These are phyloP conservation scores for Caenorhabditis auriculariae DNA, from an alignment of 2,888 invertebrate genomes.

Conservation along the genomic window DNA sequence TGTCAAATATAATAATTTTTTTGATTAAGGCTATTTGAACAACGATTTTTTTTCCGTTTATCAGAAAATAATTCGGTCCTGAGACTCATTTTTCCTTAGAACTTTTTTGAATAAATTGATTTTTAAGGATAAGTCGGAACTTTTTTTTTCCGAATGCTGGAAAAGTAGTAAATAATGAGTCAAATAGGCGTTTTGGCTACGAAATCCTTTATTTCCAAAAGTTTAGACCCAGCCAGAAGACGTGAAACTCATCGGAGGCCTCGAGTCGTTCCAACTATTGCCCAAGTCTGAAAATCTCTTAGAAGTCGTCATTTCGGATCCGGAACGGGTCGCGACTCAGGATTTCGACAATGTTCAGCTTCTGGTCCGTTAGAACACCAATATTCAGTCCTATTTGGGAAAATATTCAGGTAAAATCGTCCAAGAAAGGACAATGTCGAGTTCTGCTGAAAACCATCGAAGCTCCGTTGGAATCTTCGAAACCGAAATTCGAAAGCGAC, in stretches of 20 bases:
- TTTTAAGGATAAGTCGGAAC: no score
- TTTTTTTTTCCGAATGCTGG: no score
- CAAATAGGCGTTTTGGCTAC: no score
- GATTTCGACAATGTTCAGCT: conserved; percentile 23
- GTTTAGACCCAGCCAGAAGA: background rate
- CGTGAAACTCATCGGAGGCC: conserved; percentile 18
- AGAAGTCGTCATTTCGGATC: conserved; percentile 6
- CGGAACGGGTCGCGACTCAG: conserved; percentile 8
- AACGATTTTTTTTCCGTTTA: no score
- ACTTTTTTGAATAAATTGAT: no score
- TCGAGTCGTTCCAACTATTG: conserved; percentile 9
- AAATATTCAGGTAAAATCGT: background rate
- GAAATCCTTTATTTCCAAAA: no score
- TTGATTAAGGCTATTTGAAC: no score
- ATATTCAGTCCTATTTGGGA: background rate
- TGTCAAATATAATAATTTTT: no score
- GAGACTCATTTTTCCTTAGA: no score
- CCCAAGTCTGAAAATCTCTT: background rate
- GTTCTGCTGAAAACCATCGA: conserved; percentile 7
- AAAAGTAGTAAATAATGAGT: no score
- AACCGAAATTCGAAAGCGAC: conserved; percentile 21
- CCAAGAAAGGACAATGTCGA: conserved; percentile 14
- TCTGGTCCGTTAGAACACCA: conserved; percentile 2
- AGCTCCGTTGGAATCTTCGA: background rate
- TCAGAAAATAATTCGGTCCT: no score